Conservation (phyloP, 2,888 invertebrate species). For the Mylabris sibirica region DNA sequence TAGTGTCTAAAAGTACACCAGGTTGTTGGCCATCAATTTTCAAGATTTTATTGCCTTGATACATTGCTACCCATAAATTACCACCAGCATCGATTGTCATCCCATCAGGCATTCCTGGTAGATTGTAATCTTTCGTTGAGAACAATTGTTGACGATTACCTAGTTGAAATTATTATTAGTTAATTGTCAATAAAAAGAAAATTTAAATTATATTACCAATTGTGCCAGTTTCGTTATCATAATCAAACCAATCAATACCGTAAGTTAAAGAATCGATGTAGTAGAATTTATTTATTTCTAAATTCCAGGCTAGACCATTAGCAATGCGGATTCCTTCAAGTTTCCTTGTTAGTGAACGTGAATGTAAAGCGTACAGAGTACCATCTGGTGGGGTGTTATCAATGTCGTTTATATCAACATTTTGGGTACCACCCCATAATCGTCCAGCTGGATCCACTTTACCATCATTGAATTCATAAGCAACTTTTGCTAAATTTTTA, state of each 20-base stretch:
- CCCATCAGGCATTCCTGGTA: slow-evolving; percentile 72
- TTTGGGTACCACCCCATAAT: slow-evolving; percentile 69
- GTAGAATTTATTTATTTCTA: slow-evolving; percentile 72
- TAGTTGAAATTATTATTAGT: slow-evolving; percentile 49
- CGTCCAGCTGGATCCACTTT: slow-evolving; percentile 76
- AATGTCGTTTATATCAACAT: slow-evolving; percentile 1
- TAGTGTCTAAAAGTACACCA: slow-evolving; percentile 66
- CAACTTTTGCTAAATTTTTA: slow-evolving; percentile 58
- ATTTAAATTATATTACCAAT: slow-evolving; percentile 49
- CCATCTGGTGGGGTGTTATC: slow-evolving; percentile 18
- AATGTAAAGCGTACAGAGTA: slow-evolving; percentile 28
- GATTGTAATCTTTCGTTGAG: slow-evolving; percentile 61
- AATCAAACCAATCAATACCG: slow-evolving; percentile 73
- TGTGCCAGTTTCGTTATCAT: slow-evolving; percentile 63
- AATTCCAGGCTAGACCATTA: slow-evolving; percentile 79
- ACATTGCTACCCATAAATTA: slow-evolving; percentile 79
- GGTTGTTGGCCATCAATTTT: slow-evolving; percentile 64
- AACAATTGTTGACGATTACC: slow-evolving; percentile 69
- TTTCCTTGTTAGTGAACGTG: slow-evolving; percentile 32
- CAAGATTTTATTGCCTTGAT: slow-evolving; percentile 51
- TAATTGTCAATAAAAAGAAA: not conserved
- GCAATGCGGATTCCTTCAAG: slow-evolving; percentile 34
- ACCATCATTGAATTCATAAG: slow-evolving; percentile 76
- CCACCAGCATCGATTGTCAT: slow-evolving; percentile 70
- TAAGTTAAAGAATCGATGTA: slow-evolving; percentile 74